A percentile compares a stretch with the other conserved stretches of the same genome.
phyloP scores from a whole-genome alignment of 2,113 vertebrate species.

The Cacatua alba region DNA sequence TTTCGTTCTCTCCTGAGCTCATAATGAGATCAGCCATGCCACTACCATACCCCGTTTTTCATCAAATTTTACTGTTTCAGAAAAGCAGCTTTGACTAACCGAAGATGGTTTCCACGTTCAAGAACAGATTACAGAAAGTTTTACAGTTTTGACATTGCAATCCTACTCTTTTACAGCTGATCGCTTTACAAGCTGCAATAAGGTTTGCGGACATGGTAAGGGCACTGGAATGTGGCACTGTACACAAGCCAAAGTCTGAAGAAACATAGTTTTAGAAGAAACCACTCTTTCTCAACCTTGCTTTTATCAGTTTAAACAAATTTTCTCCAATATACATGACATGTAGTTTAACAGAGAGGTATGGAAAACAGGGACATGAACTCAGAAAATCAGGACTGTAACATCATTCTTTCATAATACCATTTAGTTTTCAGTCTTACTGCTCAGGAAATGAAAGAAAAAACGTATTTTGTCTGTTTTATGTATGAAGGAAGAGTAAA shows the following conservation, averaged over 20 bases:
- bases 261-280: not conserved
- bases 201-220: not conserved
- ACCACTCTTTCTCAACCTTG: not conserved
- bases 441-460: not conserved
- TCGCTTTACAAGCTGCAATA: not conserved
- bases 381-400: not conserved
- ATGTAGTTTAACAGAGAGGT: not conserved
- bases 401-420: not conserved
- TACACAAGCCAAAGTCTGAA: not conserved
- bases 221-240: not conserved
- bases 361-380: not conserved
- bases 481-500: not conserved
- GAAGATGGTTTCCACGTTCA: not conserved
- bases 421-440: not conserved
- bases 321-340: not conserved
- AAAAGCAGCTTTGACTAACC: not conserved
- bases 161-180: not conserved
- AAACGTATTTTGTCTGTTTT: not conserved
- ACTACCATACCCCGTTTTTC: not conserved
- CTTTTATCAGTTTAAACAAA: not conserved
- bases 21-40: not conserved
- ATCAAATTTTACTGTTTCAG: constrained; percentile 12
- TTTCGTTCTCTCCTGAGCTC: not conserved
- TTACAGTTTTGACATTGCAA: constrained; percentile 17
- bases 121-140: not conserved